These are phyloP conservation scores for Micromussa lordhowensis DNA, from an alignment of 92 coral and sea anemone genomes.

Conservation along the genomic window DNA sequence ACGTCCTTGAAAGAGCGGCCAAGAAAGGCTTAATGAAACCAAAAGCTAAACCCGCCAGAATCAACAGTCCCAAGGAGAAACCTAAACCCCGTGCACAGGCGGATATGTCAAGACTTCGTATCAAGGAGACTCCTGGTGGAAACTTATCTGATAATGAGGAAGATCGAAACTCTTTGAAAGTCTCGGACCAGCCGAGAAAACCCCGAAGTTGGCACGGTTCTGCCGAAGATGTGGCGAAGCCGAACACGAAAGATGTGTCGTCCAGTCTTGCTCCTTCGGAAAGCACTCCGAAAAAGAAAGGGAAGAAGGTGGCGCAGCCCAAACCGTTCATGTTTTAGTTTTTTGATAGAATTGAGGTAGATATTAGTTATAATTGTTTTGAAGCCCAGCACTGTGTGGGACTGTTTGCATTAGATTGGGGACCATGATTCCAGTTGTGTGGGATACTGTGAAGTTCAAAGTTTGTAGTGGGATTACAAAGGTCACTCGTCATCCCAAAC, in stretches of 20 bases:
- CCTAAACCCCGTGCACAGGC: conserved; percentile 59
- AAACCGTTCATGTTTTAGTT: conserved; percentile 45
- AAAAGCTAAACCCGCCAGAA: conserved; percentile 72
- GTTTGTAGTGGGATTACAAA: neutral
- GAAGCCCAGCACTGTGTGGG: neutral
- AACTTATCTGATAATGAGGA: conserved; percentile 79
- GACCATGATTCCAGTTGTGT: neutral
- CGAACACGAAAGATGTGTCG: conserved; percentile 27
- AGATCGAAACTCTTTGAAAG: conserved; percentile 54
- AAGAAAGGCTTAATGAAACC: conserved; percentile 96
- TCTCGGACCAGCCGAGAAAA: conserved; percentile 16
- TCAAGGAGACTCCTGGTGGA: conserved; percentile 45
- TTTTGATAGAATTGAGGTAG: neutral
- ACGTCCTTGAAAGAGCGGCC: conserved; percentile 95
- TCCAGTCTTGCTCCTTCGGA: conserved; percentile 27
- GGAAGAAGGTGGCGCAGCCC: conserved; percentile 19
- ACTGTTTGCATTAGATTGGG: neutral
- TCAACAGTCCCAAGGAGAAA: conserved; percentile 60
- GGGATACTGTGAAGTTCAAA: neutral
- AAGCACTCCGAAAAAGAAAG: conserved; percentile 13
- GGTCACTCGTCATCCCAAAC: neutral
- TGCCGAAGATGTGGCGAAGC: conserved; percentile 50
- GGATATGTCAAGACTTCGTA: conserved; percentile 52
- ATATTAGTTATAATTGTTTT: neutral
- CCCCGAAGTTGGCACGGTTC: conserved; percentile 79